These are phyloP conservation scores for Petrocephalus zakoni DNA, from an alignment of 2,113 vertebrate species.

Conservation along the genomic window DNA sequence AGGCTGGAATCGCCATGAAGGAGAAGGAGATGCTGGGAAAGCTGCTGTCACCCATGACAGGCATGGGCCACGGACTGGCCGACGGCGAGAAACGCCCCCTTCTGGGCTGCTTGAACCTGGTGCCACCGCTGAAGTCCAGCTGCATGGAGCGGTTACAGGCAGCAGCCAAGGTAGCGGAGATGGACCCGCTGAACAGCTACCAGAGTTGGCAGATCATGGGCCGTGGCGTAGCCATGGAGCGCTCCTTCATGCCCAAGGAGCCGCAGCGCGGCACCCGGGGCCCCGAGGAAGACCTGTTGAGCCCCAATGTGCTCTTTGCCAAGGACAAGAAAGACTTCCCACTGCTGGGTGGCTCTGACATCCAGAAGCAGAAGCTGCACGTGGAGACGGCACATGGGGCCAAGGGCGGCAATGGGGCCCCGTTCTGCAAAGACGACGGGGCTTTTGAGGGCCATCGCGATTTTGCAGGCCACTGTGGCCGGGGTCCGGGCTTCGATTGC, in stretches of 20 bases:
- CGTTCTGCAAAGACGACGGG: constrained; percentile 80
- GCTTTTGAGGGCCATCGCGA: constrained; percentile 84
- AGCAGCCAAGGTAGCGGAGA: constrained; percentile 92
- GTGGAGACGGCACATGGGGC: constrained; percentile 78
- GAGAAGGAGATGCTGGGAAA: constrained; percentile 95
- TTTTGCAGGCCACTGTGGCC: constrained; percentile 77
- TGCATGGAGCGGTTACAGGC: constrained; percentile 96
- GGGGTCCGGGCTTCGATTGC: constrained; percentile 81
- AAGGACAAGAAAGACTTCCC: constrained; percentile 94
- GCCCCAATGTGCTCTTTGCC: constrained; percentile 74
- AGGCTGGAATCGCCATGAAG: constrained; percentile 85
- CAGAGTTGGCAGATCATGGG: constrained; percentile 99
- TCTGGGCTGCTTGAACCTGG: constrained; percentile 88
- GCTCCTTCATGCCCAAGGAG: constrained; percentile 92
- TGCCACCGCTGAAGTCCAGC: constrained; percentile 95
- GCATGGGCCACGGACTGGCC: constrained; percentile 74
- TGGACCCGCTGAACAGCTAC: constrained; percentile 97
- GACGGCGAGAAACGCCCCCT: constrained; percentile 94
- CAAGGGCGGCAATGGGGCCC: constrained; percentile 69
- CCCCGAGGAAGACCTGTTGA: constrained; percentile 82
- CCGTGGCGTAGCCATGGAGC: constrained; percentile 91
- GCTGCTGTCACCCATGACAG: constrained; percentile 80
- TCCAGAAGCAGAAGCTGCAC: constrained; percentile 86
- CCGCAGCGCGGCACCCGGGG: constrained; percentile 74
- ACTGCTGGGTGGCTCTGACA: constrained; percentile 76